phyloP scores from a whole-genome alignment of 2,888 invertebrate genomes.

The Artemia sinica region DNA sequence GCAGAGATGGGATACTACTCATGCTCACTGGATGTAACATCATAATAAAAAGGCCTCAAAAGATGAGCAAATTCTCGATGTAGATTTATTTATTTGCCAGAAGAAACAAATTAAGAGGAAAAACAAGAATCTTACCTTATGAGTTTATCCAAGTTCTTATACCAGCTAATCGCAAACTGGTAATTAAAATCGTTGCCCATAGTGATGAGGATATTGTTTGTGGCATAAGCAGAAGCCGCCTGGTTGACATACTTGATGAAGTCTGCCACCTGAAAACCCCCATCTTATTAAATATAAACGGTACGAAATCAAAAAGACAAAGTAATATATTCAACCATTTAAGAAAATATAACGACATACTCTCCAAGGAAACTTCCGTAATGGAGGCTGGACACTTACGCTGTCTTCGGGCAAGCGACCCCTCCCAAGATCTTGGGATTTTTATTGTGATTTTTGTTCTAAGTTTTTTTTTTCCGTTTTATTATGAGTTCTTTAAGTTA shows the following conservation, averaged over 20 bases:
- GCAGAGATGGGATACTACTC: too few relatives aligned
- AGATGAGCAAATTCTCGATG: too few relatives aligned
- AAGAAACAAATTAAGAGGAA: too few relatives aligned
- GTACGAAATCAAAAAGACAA: not conserved
- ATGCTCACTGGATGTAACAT: too few relatives aligned
- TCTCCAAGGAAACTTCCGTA: not conserved
- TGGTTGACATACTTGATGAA: conserved; percentile 41
- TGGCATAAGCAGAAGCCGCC: conserved; percentile 43
- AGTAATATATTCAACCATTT: conserved; percentile 4
- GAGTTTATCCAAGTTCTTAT: conserved; percentile 63
- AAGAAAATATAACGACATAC: not conserved
- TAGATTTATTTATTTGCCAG: too few relatives aligned
- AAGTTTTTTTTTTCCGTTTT: too few relatives aligned
- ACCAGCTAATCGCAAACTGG: conserved; percentile 61
- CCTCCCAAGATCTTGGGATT: too few relatives aligned
- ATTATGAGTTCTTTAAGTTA: too few relatives aligned
- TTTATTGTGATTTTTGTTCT: too few relatives aligned
- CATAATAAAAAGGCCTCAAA: too few relatives aligned
- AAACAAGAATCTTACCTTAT: conserved; percentile 40
- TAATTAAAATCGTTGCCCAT: conserved; percentile 88
- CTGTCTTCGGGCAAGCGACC: too few relatives aligned
- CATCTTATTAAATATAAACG: not conserved
- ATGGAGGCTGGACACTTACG: not conserved
- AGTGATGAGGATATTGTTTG: conserved; percentile 58
- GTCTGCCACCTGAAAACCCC: conserved; percentile 28